Evolutionary conservation across 1,140 invertebrate genomes (phyloP).

Genomic region (Psilanteris sp.): DNA sequence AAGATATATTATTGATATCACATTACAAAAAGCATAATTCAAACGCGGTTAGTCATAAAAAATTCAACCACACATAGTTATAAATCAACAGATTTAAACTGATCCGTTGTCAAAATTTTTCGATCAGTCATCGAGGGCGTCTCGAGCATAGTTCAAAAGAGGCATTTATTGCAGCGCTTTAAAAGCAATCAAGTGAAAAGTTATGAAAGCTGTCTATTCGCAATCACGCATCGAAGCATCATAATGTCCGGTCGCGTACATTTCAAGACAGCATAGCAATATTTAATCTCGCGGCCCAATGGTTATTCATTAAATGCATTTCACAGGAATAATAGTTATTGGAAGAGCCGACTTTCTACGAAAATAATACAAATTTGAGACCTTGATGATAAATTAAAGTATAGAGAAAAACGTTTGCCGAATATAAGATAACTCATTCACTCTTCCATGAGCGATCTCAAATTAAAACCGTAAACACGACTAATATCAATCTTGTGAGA

Average conservation of each 20-base stretch:
- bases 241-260: constrained; percentile 17
- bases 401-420: constrained; percentile 6
- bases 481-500: constrained; percentile 45
- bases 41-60: no score
- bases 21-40: no score
- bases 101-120: constrained; percentile 12
- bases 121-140: constrained; percentile 3
- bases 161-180: constrained; percentile 34
- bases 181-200: constrained; percentile 38
- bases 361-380: constrained; percentile 33
- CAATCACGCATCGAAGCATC: constrained; percentile 16
- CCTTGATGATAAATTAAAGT: constrained; percentile 17
- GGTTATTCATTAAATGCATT: constrained; percentile 28
- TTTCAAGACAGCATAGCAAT: constrained; percentile 14
- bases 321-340: constrained; percentile 21
- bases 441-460: constrained; percentile 10
- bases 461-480: constrained; percentile 56
- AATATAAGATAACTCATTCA: constrained; percentile 7
- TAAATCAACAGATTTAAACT: no score
- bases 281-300: constrained; percentile 42
- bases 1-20: no score
- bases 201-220: constrained; percentile 43
- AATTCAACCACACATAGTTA: no score
- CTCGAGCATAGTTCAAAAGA: constrained; percentile 2
- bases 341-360: background rate